A percentile compares a stretch with the other conserved stretches of the same genome.
Conservation (phyloP, 2,113 vertebrate genomes). For the Irena cyanogastra region DNA sequence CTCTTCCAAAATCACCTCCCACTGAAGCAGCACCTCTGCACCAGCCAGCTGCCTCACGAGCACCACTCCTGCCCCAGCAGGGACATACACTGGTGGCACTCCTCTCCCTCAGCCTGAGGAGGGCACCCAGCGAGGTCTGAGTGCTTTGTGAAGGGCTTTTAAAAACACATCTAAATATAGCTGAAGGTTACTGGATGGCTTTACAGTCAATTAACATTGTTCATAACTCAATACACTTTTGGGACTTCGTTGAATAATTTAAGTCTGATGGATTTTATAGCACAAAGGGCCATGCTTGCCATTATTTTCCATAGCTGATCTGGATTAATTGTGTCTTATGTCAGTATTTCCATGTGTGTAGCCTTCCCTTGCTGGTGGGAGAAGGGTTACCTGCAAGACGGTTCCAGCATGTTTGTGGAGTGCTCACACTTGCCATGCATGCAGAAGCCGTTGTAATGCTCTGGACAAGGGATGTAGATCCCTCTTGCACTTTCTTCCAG, state of each 20-base stretch:
- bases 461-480: slow-evolving; percentile 92
- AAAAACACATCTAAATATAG: background rate
- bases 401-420: slow-evolving; percentile 85
- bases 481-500: slow-evolving; percentile 85
- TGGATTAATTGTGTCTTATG: background rate
- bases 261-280: background rate
- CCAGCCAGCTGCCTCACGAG: background rate
- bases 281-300: background rate
- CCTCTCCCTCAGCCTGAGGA: background rate
- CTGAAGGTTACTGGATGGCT: background rate
- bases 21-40: background rate
- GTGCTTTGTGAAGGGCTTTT: background rate
- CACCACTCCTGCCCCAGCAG: background rate
- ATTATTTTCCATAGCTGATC: background rate
- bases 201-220: background rate
- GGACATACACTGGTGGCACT: background rate
- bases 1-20: background rate
- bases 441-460: slow-evolving; percentile 93
- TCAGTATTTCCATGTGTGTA: background rate
- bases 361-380: background rate
- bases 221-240: background rate
- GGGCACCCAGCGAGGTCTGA: background rate
- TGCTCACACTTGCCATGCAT: slow-evolving; percentile 96
- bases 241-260: background rate
- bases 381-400: slow-evolving; percentile 90